Percentiles rank a stretch among this genome's conserved stretches.
These are phyloP conservation scores for Trachythela sp. DNA, from an alignment of 64 coral and sea anemone species.

Conservation along the genomic window DNA sequence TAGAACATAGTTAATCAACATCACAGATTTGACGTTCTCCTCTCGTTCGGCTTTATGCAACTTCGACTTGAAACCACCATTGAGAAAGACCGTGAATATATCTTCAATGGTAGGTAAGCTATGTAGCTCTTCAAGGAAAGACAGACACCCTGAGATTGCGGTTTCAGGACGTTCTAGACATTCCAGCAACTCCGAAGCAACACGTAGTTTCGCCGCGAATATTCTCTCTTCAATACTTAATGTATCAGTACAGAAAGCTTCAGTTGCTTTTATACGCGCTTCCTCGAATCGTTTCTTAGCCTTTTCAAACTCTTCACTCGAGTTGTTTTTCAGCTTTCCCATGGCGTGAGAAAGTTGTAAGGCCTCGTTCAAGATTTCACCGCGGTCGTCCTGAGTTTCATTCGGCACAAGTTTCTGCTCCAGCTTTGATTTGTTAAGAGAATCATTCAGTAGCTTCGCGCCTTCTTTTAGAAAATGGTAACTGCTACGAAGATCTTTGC, in stretches of 20 bases:
- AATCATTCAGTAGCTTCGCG: too few relatives aligned
- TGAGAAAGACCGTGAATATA: not conserved
- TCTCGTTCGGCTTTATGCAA: not conserved
- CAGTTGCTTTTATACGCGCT: not conserved
- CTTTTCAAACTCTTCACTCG: not conserved
- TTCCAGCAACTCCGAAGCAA: not conserved
- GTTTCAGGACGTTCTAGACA: not conserved
- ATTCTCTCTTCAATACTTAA: not conserved
- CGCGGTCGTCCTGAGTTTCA: too few relatives aligned
- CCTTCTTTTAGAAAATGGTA: too few relatives aligned
- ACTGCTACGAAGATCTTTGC: too few relatives aligned
- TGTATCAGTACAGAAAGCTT: not conserved
- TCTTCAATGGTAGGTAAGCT: not conserved
- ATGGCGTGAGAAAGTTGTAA: too few relatives aligned
- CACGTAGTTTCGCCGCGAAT: not conserved
- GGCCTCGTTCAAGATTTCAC: too few relatives aligned
- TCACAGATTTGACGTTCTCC: slow-evolving; percentile 8
- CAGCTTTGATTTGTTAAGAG: too few relatives aligned
- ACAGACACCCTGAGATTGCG: not conserved
- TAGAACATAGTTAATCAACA: not conserved
- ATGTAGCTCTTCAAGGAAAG: not conserved
- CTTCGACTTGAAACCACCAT: not conserved
- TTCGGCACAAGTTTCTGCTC: too few relatives aligned
- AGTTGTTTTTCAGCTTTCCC: not conserved
- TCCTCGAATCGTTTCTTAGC: not conserved